Evolutionary conservation across 2,888 invertebrate genomes (phyloP).

Genomic region (Nyleta sp.): DNA sequence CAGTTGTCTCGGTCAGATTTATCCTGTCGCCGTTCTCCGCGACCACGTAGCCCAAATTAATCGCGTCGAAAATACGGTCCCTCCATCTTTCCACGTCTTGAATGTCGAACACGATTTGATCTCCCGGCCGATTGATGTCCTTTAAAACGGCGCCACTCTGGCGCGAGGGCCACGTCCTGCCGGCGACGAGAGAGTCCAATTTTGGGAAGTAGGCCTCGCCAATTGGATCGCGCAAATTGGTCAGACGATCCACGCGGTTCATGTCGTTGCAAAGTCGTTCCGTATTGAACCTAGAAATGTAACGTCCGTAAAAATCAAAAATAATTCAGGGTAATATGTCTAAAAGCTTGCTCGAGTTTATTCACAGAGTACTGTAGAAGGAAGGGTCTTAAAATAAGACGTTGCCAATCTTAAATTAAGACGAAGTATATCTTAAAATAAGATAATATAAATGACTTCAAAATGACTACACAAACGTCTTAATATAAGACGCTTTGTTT

Average conservation of each 20-base stretch:
- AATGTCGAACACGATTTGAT: constrained; percentile 87
- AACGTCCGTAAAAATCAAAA: neutral
- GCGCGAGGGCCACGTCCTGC: constrained; percentile 90
- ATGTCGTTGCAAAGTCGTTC: constrained; percentile 90
- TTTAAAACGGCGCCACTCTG: constrained; percentile 84
- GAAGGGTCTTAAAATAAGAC: too few species aligned
- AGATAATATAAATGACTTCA: too few species aligned
- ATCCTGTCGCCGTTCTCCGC: constrained; percentile 85
- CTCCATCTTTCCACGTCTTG: constrained; percentile 90
- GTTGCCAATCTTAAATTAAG: too few species aligned
- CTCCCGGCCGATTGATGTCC: constrained; percentile 87
- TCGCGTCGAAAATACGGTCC: constrained; percentile 88
- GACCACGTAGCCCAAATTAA: constrained; percentile 86
- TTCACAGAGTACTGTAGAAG: too few species aligned
- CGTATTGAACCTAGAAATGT: constrained; percentile 86
- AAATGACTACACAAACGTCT: too few species aligned
- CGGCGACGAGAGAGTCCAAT: constrained; percentile 90
- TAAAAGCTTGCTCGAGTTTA: too few species aligned
- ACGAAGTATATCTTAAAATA: too few species aligned
- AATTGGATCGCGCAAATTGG: constrained; percentile 88
- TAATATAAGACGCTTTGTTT: too few species aligned
- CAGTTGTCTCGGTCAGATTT: constrained; percentile 86
- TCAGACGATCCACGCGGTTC: constrained; percentile 85
- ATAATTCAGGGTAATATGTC: neutral
- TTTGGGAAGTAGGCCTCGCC: constrained; percentile 93